A percentile compares a stretch with the other conserved stretches of the same genome.
These are phyloP conservation scores for Lordiphosa stackelbergi DNA, from an alignment of 1,140 invertebrate genomes.

Conservation along the genomic window DNA sequence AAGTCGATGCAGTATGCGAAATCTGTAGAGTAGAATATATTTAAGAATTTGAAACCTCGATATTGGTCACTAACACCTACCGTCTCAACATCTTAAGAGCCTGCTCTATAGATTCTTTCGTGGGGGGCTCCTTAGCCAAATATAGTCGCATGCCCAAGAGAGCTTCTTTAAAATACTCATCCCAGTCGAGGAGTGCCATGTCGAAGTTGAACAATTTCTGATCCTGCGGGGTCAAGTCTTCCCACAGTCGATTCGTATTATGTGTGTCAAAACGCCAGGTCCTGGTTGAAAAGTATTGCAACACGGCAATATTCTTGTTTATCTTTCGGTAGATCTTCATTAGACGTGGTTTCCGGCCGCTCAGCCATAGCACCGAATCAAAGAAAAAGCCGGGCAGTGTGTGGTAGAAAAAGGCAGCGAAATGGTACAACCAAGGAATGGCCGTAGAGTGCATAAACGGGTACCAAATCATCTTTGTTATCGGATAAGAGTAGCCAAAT, in stretches of 20 bases:
- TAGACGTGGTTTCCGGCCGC: slow-evolving; percentile 76
- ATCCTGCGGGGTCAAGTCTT: slow-evolving; percentile 81
- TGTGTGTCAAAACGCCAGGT: slow-evolving; percentile 84
- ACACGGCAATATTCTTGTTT: slow-evolving; percentile 81
- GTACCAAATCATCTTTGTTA: slow-evolving; percentile 77
- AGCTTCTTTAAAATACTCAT: slow-evolving; percentile 80
- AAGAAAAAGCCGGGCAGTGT: slow-evolving; percentile 80
- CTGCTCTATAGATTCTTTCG: slow-evolving; percentile 78
- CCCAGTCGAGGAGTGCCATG: slow-evolving; percentile 82
- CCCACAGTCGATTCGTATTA: slow-evolving; percentile 81
- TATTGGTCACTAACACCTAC: slow-evolving; percentile 8
- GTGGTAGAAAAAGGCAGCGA: slow-evolving; percentile 79
- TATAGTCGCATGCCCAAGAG: slow-evolving; percentile 82
- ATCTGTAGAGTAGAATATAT: background rate
- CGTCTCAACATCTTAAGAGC: slow-evolving; percentile 9
- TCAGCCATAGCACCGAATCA: slow-evolving; percentile 77
- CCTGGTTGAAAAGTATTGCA: slow-evolving; percentile 83
- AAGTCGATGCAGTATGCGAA: slow-evolving; percentile 7
- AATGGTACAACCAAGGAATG: slow-evolving; percentile 66
- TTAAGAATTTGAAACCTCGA: background rate
- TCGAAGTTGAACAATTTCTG: slow-evolving; percentile 83
- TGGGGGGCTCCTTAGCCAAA: slow-evolving; percentile 83
- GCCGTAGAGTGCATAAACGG: slow-evolving; percentile 75
- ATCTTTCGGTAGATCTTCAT: slow-evolving; percentile 84
- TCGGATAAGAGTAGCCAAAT: slow-evolving; percentile 60